Conservation (phyloP, 2,888 invertebrate species). For the Nymphalis polychloros region DNA sequence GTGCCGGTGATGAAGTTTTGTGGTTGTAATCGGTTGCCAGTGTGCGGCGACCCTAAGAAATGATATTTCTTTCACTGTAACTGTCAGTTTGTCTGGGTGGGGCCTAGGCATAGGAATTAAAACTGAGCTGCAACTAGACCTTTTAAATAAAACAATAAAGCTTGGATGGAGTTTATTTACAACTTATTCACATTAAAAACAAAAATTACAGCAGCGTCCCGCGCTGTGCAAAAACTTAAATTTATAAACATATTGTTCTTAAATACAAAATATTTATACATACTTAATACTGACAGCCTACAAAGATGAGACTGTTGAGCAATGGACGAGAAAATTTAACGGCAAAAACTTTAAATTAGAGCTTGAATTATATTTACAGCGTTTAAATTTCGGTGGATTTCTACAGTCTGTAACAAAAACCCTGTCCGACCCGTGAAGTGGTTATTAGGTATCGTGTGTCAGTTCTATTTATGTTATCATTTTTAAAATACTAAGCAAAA, state of each 20-base stretch:
- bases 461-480: too few species aligned
- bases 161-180: constrained; percentile 10
- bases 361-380: neutral
- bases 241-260: neutral
- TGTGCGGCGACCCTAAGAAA: too few species aligned
- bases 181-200: neutral
- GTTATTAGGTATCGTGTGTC: too few species aligned
- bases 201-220: constrained; percentile 7
- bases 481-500: too few species aligned
- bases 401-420: too few species aligned
- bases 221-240: constrained; percentile 1
- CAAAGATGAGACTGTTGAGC: neutral
- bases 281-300: constrained; percentile 1
- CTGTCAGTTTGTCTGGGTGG: too few species aligned
- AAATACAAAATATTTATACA: neutral
- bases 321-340: neutral
- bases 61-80: too few species aligned
- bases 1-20: too few species aligned
- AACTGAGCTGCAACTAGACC: too few species aligned
- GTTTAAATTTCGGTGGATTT: neutral
- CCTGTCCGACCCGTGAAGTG: too few species aligned
- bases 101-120: too few species aligned
- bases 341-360: neutral
- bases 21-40: too few species aligned
- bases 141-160: neutral